Evolutionary conservation across 2,888 invertebrate genomes (phyloP).

Genomic region (Sinotaia quadrata): DNA sequence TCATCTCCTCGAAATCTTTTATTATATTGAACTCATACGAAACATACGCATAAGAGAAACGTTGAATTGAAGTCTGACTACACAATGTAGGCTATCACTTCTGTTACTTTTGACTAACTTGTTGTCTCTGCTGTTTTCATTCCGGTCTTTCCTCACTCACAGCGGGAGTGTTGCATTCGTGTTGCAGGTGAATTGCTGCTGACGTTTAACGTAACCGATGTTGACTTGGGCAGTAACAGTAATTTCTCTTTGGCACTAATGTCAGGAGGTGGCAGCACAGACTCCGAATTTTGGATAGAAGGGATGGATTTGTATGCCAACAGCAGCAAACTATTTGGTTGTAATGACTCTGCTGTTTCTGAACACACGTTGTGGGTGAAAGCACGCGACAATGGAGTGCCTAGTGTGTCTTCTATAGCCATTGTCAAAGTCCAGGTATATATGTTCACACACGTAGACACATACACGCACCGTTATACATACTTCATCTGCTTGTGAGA

Average conservation of each 20-base stretch:
- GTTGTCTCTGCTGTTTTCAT: no score
- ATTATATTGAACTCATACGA: no score
- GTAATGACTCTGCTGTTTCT: not conserved
- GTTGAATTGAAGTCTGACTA: no score
- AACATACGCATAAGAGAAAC: not conserved
- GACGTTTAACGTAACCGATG: slow-evolving; percentile 15
- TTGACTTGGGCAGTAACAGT: slow-evolving; percentile 2
- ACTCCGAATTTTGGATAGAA: not conserved
- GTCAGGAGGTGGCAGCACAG: not conserved
- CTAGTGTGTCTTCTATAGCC: not conserved
- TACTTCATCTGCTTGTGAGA: no score
- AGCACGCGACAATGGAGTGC: not conserved
- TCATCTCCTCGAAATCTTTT: no score
- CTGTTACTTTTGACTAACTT: no score
- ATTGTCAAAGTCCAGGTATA: slow-evolving; percentile 11
- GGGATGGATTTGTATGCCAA: slow-evolving; percentile 1
- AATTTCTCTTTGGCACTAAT: slow-evolving; percentile 11
- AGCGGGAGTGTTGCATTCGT: no score
- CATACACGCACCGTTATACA: no score
- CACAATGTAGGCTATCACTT: no score
- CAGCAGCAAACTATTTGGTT: not conserved
- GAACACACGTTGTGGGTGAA: not conserved
- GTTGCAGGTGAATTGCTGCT: no score
- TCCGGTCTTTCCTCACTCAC: no score
- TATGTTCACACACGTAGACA: no score